Evolutionary conservation across 2,888 invertebrate species (phyloP).

Genomic region (Norana najaformis): DNA sequence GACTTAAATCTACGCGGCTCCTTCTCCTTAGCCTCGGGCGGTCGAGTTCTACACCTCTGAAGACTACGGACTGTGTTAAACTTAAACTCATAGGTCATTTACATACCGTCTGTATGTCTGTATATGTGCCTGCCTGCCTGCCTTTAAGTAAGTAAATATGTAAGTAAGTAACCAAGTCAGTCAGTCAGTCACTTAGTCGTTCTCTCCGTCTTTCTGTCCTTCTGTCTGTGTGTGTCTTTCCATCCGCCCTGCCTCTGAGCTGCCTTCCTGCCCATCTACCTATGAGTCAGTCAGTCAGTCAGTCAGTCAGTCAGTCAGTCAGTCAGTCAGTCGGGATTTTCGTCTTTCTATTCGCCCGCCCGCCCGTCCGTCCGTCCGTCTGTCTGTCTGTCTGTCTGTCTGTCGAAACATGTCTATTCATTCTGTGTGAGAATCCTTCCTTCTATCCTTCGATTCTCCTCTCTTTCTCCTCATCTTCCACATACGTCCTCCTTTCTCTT

Average conservation of each 20-base stretch:
- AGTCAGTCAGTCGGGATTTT: neutral
- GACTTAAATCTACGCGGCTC: neutral
- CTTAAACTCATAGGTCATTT: neutral
- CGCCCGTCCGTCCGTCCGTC: too few species aligned
- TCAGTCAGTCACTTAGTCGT: neutral
- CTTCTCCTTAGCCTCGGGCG: neutral
- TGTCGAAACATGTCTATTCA: too few species aligned
- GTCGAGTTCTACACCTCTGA: neutral
- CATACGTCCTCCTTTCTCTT: too few species aligned
- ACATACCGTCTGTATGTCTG: neutral
- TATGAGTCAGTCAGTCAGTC: neutral
- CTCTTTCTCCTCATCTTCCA: too few species aligned
- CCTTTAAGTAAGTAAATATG: neutral
- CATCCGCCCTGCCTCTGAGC: too few species aligned
- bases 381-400: too few species aligned
- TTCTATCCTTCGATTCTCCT: neutral
- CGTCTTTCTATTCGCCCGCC: too few species aligned
- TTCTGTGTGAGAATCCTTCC: neutral
- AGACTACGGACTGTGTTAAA: neutral
- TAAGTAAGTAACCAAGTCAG: neutral
- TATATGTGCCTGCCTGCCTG: neutral
- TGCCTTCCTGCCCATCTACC: too few species aligned
- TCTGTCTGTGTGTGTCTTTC: too few species aligned
- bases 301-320: neutral
- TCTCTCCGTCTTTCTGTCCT: neutral